Percentiles rank a stretch among this genome's conserved stretches.
phyloP scores from a whole-genome alignment of 2,113 vertebrate genomes.

The Origma solitaria region DNA sequence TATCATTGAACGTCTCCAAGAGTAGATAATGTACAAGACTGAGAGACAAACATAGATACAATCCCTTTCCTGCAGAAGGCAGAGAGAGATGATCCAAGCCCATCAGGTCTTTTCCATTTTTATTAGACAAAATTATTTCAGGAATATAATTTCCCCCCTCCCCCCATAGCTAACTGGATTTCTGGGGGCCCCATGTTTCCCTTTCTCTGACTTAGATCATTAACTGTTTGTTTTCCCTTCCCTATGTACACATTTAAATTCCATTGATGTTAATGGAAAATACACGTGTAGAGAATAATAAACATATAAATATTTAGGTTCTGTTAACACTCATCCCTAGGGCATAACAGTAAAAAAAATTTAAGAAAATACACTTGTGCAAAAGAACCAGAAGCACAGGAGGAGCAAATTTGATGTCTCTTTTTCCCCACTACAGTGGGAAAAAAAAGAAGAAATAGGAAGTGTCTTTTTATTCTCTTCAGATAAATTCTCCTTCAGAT shows the following conservation, averaged over 20 bases:
- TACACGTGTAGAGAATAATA: neutral
- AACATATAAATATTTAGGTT: conserved; percentile 18
- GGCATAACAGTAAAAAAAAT: neutral
- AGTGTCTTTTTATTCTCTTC: neutral
- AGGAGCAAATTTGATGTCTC: neutral
- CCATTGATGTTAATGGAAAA: conserved; percentile 1
- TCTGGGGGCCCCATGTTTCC: neutral
- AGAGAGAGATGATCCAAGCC: neutral
- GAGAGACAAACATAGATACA: neutral
- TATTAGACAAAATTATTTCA: neutral
- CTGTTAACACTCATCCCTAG: neutral
- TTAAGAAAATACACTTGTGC: neutral
- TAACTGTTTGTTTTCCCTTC: conserved; percentile 34
- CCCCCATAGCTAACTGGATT: neutral
- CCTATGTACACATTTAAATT: neutral
- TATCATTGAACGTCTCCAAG: neutral
- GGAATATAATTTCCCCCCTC: neutral
- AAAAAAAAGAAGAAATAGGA: neutral
- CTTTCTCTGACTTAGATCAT: neutral
- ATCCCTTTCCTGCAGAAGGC: neutral
- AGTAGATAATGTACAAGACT: neutral
- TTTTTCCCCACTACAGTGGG: neutral
- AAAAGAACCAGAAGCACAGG: neutral
- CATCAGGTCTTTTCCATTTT: neutral
- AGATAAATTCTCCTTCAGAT: neutral